Evolutionary conservation across 2,888 invertebrate genomes (phyloP).

Genomic region (Cyclophora punctaria): DNA sequence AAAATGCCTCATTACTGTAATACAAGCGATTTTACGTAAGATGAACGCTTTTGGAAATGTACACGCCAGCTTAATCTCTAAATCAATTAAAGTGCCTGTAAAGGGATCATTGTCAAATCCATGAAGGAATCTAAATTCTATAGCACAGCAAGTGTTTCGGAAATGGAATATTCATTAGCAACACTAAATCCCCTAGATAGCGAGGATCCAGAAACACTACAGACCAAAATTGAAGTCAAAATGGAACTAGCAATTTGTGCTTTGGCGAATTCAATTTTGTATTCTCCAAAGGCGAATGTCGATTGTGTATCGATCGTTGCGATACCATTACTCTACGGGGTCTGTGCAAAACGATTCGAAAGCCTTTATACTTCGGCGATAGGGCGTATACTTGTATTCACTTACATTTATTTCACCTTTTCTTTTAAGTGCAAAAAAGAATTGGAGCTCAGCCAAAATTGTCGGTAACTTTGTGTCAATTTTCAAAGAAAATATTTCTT

Average conservation of each 20-base stretch:
- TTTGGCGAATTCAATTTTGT: conserved; percentile 9
- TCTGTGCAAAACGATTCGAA: background rate
- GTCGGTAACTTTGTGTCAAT: conserved; percentile 9
- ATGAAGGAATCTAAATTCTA: too few species aligned
- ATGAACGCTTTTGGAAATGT: too few species aligned
- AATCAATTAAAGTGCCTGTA: too few species aligned
- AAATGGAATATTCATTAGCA: conserved; percentile 11
- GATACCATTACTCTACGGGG: conserved; percentile 2
- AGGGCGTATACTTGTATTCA: conserved; percentile 9
- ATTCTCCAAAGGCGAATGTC: conserved; percentile 13
- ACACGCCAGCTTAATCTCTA: too few species aligned
- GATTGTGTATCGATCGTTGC: conserved; percentile 12
- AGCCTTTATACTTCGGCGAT: conserved; percentile 9
- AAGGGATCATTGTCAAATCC: too few species aligned
- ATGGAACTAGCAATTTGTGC: conserved; percentile 13
- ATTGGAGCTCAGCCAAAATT: conserved; percentile 13
- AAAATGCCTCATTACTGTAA: too few species aligned
- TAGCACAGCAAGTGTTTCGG: too few species aligned
- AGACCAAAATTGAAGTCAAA: conserved; percentile 5
- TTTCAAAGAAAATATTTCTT: conserved; percentile 7
- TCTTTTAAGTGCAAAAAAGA: conserved; percentile 13
- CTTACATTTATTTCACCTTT: conserved; percentile 15
- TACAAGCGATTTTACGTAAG: too few species aligned
- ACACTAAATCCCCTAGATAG: conserved; percentile 7
- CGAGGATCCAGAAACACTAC: background rate